Percentiles rank a stretch among this genome's conserved stretches.
Evolutionary conservation across 2,797 vertebrate species (phyloP).

Genomic region (Chlorospingus semifuscus): DNA sequence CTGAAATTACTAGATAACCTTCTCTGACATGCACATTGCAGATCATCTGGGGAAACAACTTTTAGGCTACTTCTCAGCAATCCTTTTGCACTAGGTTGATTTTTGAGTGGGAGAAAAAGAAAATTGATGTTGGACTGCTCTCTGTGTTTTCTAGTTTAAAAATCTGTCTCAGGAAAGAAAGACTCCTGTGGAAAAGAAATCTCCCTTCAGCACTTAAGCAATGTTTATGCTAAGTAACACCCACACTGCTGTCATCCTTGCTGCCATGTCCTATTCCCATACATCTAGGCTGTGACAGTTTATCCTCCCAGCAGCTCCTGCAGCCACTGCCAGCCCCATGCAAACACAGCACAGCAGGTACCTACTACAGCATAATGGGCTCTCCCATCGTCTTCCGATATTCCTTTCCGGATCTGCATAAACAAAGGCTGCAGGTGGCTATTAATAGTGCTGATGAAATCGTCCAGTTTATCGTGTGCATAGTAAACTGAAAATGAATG

Average conservation of each 20-base stretch:
- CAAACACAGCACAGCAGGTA: not conserved
- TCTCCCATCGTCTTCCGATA: constrained; percentile 82
- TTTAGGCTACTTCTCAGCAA: not conserved
- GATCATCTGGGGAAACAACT: not conserved
- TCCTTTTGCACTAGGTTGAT: not conserved
- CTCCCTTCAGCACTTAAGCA: not conserved
- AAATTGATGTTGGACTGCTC: not conserved
- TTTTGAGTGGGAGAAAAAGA: not conserved
- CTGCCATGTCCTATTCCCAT: not conserved
- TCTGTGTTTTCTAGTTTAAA: not conserved
- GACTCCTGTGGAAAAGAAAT: not conserved
- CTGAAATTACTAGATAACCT: not conserved
- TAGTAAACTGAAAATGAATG: constrained; percentile 73
- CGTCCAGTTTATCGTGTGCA: constrained; percentile 80
- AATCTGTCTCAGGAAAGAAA: not conserved
- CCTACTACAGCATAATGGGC: constrained; percentile 87
- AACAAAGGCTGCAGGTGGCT: constrained; percentile 87
- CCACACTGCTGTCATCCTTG: not conserved
- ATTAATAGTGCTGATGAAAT: constrained; percentile 87
- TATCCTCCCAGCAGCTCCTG: not conserved
- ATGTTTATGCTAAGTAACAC: not conserved
- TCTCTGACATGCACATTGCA: not conserved
- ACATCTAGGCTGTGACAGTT: not conserved
- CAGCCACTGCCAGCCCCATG: not conserved
- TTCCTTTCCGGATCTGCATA: constrained; percentile 90